A percentile compares a stretch with the other conserved stretches of the same genome.
phyloP scores from a whole-genome alignment of 2,797 vertebrate genomes.

The Poecilia wingei region DNA sequence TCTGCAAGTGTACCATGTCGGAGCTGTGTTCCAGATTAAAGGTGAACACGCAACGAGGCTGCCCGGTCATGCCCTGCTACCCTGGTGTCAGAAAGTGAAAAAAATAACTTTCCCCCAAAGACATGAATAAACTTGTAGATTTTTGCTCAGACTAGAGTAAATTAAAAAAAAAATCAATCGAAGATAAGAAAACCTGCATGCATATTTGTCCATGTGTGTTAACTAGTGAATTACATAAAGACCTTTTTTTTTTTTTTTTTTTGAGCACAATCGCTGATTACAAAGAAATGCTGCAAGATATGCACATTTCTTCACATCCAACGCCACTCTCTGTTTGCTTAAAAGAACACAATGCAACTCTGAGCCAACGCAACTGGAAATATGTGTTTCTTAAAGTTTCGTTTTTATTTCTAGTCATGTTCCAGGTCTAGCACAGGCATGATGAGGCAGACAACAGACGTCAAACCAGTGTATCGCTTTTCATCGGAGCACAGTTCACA shows the following conservation, averaged over 20 bases:
- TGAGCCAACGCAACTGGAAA: background rate
- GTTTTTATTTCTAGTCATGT: conserved; percentile 11
- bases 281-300: conserved; percentile 41
- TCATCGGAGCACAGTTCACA: conserved; percentile 29
- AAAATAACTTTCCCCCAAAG: background rate
- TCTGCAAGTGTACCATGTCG: conserved; percentile 39
- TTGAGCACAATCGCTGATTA: conserved; percentile 11
- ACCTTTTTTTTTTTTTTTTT: conserved; percentile 5
- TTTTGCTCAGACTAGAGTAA: conserved; percentile 3
- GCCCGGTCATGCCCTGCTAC: conserved; percentile 27
- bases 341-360: conserved; percentile 10
- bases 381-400: background rate
- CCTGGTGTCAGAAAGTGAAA: conserved; percentile 6
- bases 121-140: conserved; percentile 6
- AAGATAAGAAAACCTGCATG: conserved; percentile 1
- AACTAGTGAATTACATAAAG: background rate
- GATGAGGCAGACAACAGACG: conserved; percentile 1
- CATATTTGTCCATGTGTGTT: conserved; percentile 4
- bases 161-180: conserved; percentile 14
- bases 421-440: background rate
- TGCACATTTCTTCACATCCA: conserved; percentile 28
- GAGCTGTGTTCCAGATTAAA: conserved; percentile 19
- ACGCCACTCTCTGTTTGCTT: conserved; percentile 11
- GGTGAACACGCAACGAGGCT: conserved; percentile 12
- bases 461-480: conserved; percentile 45